Evolutionary conservation across 2,797 vertebrate species (phyloP).

Genomic region (Buphagus erythrorhynchus): DNA sequence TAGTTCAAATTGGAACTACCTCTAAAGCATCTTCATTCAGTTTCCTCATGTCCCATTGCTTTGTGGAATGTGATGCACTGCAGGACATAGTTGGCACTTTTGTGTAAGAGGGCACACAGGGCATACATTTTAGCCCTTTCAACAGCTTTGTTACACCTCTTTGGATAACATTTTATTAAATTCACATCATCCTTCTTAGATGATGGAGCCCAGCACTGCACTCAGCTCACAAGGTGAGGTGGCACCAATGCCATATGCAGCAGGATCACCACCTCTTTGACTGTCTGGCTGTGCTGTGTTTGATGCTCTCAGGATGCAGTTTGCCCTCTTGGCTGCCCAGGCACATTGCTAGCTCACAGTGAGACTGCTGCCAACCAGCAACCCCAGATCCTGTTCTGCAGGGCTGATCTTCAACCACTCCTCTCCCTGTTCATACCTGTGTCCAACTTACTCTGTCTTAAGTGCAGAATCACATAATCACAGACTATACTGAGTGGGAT

Average conservation of each 20-base stretch:
- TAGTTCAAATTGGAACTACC: background rate
- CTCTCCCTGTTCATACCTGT: background rate
- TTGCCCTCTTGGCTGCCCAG: background rate
- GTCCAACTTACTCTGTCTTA: background rate
- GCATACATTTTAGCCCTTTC: background rate
- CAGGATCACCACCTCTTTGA: background rate
- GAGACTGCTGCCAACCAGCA: background rate
- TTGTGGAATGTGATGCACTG: background rate
- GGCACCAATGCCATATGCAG: background rate
- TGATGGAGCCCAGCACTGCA: background rate
- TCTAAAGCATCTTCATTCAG: background rate
- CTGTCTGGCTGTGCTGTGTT: fast-evolving
- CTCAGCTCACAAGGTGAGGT: background rate
- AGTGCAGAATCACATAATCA: background rate
- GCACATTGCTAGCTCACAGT: background rate
- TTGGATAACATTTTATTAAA: background rate
- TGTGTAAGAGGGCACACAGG: background rate
- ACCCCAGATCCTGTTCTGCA: background rate
- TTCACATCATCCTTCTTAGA: background rate
- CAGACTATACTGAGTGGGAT: background rate
- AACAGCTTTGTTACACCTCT: background rate
- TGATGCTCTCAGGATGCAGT: no score
- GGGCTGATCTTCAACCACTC: background rate
- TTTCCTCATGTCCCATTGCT: background rate
- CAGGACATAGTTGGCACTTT: background rate